Evolutionary conservation across 2,797 vertebrate genomes (phyloP).

Genomic region (Streptopelia turtur): DNA sequence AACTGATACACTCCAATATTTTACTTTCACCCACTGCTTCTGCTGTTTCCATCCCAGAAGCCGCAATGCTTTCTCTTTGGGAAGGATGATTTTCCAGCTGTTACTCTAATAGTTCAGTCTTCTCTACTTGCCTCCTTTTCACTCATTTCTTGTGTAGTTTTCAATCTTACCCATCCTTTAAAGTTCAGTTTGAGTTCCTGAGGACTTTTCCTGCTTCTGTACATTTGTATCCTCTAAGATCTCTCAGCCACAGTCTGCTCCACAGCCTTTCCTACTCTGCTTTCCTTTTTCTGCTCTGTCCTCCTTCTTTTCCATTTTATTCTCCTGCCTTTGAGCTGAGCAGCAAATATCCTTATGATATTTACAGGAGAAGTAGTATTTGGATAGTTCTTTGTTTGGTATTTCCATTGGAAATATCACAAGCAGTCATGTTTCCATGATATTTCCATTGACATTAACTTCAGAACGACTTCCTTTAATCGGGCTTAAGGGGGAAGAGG

Average conservation of each 20-base stretch:
- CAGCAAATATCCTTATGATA: conserved; percentile 70
- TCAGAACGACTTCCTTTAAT: conserved; percentile 54
- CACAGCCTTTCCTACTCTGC: not conserved
- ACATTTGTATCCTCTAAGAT: not conserved
- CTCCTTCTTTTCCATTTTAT: conserved; percentile 35
- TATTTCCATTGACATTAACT: conserved; percentile 70
- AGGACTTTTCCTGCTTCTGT: not conserved
- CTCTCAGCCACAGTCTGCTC: not conserved
- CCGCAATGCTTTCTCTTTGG: not conserved
- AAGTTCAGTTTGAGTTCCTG: not conserved
- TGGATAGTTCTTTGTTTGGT: conserved; percentile 58
- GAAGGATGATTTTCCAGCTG: not conserved
- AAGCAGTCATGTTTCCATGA: conserved; percentile 60
- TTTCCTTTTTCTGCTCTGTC: not conserved
- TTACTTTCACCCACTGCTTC: not conserved
- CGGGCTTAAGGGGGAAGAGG: not conserved
- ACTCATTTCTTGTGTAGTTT: not conserved
- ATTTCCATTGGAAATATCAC: conserved; percentile 74
- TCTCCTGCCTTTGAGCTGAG: conserved; percentile 15
- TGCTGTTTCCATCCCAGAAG: not conserved
- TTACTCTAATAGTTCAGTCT: not conserved
- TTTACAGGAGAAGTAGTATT: conserved; percentile 67
- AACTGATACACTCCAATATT: not conserved
- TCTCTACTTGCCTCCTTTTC: not conserved
- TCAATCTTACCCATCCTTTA: not conserved